Base-by-base conservation (phyloP, 2,113 vertebrate genomes). In the Apeltes quadracus region DNA sequence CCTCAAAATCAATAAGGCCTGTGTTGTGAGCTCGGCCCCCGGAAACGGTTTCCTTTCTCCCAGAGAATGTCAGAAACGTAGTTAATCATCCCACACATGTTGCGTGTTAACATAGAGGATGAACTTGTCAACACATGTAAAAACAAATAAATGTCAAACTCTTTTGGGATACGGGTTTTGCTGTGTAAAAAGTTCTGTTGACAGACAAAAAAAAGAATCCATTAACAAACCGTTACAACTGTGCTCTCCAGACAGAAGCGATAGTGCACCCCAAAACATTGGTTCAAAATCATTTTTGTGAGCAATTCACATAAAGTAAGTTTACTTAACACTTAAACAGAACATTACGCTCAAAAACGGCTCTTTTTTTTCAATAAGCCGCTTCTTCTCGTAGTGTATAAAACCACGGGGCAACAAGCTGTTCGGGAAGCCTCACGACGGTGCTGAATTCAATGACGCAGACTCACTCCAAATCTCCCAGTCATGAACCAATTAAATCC, bases 1-100 rank as follows among this genome's bases (percentile, higher is more conserved):
- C 56, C 69, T 84, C 70, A 89, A 86, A 93, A 91, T 93, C 91
- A 91, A 92, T 92, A 90, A 51, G 72, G 54, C 68, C 80, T 75
- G 16, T 15, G 22, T 29, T 34, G 25, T 14, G 59, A 2, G 51
- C 57, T 61, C 41, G 61, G 63, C 59, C 56, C 14, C 8, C 9
- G n/a, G n/a, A n/a, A 38, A 46, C 53, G 1, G 51, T 82, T 39
- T 57, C 58, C 72, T 82, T 87, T 87, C 76, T 51, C 46, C 15
- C 5, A 34, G 72, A 58, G 57, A 70, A n/a, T n/a, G n/a, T n/a
- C n/a, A n/a, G n/a, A n/a, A n/a, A n/a, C n/a, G n/a, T n/a, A n/a
- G n/a, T n/a, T n/a, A n/a, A n/a, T n/a, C n/a, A n/a, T n/a, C n/a
- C n/a, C n/a, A n/a, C n/a, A n/a, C n/a, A n/a, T n/a, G n/a, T n/a